Conservation (phyloP, 2,888 invertebrate species). For the Hyposoter dolosus region DNA sequence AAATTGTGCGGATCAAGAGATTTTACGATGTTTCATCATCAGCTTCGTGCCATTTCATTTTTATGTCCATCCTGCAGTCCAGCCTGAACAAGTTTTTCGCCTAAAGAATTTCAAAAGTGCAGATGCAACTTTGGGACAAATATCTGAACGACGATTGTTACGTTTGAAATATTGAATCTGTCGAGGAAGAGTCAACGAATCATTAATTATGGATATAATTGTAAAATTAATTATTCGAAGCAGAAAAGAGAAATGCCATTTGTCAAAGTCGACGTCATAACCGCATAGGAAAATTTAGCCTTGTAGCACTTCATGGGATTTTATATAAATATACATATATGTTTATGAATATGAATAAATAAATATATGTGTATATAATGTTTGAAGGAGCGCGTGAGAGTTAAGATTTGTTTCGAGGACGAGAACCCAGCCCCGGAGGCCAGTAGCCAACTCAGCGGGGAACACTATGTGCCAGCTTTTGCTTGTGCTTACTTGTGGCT, state of each 20-base stretch:
- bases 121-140: not conserved
- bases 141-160: not conserved
- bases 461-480: constrained; percentile 36
- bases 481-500: constrained; percentile 49
- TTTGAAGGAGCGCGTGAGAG: constrained; percentile 65
- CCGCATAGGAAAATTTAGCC: constrained; percentile 18
- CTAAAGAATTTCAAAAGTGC: not conserved
- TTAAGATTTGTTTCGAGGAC: constrained; percentile 63
- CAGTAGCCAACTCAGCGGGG: constrained; percentile 58
- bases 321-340: not conserved
- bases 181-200: not conserved
- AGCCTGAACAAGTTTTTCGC: not conserved
- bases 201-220: not conserved
- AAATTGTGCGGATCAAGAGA: not conserved
- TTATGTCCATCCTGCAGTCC: not conserved
- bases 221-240: constrained; percentile 4
- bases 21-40: not conserved
- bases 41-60: not conserved
- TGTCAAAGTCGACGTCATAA: constrained; percentile 31
- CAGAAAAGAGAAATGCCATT: constrained; percentile 33
- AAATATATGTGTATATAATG: constrained; percentile 10
- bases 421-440: constrained; percentile 65
- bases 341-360: constrained; percentile 15
- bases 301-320: constrained; percentile 17
- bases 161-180: not conserved